These are phyloP conservation scores for Melierax canorus DNA, from an alignment of 2,113 vertebrate genomes.

Conservation along the genomic window DNA sequence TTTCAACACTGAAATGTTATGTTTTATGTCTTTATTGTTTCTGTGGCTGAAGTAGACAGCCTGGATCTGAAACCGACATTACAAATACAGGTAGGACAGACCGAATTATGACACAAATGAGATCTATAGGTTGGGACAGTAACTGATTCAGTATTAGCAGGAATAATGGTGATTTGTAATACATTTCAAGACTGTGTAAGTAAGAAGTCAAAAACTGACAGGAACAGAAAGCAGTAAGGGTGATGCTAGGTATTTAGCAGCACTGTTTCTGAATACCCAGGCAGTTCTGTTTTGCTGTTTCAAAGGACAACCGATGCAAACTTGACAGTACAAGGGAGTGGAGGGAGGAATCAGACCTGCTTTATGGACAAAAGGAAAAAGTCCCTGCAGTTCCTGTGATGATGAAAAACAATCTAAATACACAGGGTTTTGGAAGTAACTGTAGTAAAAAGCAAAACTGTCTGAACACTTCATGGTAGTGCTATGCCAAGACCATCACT, in stretches of 20 bases:
- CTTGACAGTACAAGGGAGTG: neutral
- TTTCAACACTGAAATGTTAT: neutral
- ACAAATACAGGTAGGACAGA: neutral
- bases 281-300: neutral
- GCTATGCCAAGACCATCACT: neutral
- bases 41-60: neutral
- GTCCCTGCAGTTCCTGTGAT: neutral
- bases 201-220: neutral
- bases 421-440: neutral
- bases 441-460: neutral
- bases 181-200: neutral
- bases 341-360: neutral
- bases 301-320: neutral
- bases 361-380: neutral
- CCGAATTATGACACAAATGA: neutral
- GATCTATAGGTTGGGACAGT: neutral
- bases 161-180: neutral
- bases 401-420: neutral
- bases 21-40: neutral
- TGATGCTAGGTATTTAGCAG: neutral
- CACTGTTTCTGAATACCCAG: neutral
- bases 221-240: neutral
- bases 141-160: neutral
- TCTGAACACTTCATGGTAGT: neutral
- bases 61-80: neutral